Evolutionary conservation across 2,888 invertebrate genomes (phyloP), one percentile per base, ranked within the genome.

Genomic region (Serripes groenlandicus): DNA sequence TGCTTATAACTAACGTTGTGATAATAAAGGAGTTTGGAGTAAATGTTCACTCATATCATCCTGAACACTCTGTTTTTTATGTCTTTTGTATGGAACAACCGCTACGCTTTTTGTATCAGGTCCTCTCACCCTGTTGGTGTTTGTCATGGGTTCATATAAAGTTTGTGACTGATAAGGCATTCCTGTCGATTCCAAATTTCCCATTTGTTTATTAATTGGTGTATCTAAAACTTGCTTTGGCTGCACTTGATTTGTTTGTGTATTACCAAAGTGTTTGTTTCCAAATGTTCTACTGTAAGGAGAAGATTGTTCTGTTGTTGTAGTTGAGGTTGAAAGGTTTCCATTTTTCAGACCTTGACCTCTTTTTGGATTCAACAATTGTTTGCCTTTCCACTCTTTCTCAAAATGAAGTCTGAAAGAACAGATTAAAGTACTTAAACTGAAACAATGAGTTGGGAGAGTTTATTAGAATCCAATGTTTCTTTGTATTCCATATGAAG

Each of bases 361-460:
- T 58, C 58, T 71, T 9, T 54, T 56, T 34, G 34, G n/a, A 26
- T 23, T 58, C 21, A 37, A 37, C 3, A 11, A 34, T 32, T 30
- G 15, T 15, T 35, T 70, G 49, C 64, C 76, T 60, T 82, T 85
- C 79, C 66, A 70, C n/a, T 85, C 73, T 75, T 78, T 79, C 60
- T 85, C 81, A 80, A 85, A 85, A 37, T 85, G 82, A 30, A 75
- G 37, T 54, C 85, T 85, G 77, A 37, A 71, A 70, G 15, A 49
- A 49, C n/a, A n/a, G n/a, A n/a, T n/a, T n/a, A n/a, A n/a, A n/a
- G n/a, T n/a, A n/a, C n/a, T n/a, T n/a, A n/a, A n/a, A n/a, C n/a
- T n/a, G n/a, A n/a, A n/a, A n/a, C n/a, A n/a, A n/a, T n/a, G n/a
- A n/a, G n/a, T n/a, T n/a, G n/a, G n/a, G n/a, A n/a, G n/a, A n/a